A percentile compares a stretch with the other conserved stretches of the same genome.
Conservation (phyloP, 2,113 vertebrate species). For the Pipra filicauda region DNA sequence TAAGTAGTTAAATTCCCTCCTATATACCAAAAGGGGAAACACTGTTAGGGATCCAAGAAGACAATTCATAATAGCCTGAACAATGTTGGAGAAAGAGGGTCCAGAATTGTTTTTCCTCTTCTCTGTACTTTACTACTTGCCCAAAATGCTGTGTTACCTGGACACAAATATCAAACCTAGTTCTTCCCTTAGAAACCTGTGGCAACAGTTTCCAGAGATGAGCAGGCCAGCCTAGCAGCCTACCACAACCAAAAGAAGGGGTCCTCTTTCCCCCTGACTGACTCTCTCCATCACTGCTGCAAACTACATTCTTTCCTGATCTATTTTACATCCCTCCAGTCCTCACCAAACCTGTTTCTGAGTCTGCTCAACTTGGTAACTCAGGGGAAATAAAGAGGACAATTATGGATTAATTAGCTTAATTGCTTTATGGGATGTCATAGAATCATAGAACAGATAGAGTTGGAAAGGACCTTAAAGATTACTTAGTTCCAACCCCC, state of each 20-base stretch:
- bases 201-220: not conserved
- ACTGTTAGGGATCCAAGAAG: not conserved
- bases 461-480: not conserved
- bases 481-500: not conserved
- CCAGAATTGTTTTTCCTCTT: not conserved
- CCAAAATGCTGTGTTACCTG: not conserved
- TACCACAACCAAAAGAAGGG: not conserved
- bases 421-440: not conserved
- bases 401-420: not conserved
- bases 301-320: not conserved
- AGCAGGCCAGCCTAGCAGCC: not conserved
- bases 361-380: not conserved
- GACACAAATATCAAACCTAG: not conserved
- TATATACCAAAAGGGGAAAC: not conserved
- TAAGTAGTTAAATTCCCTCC: not conserved
- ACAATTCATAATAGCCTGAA: not conserved
- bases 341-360: not conserved
- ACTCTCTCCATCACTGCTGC: not conserved
- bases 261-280: rapidly evolving
- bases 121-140: not conserved
- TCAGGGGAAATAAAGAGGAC: not conserved
- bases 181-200: not conserved
- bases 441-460: not conserved
- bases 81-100: not conserved
- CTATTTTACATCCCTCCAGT: not conserved